Percentiles rank a stretch among this genome's conserved stretches.
Evolutionary conservation across 2,113 vertebrate species (phyloP).

Genomic region (Cyprinodon tularosa): DNA sequence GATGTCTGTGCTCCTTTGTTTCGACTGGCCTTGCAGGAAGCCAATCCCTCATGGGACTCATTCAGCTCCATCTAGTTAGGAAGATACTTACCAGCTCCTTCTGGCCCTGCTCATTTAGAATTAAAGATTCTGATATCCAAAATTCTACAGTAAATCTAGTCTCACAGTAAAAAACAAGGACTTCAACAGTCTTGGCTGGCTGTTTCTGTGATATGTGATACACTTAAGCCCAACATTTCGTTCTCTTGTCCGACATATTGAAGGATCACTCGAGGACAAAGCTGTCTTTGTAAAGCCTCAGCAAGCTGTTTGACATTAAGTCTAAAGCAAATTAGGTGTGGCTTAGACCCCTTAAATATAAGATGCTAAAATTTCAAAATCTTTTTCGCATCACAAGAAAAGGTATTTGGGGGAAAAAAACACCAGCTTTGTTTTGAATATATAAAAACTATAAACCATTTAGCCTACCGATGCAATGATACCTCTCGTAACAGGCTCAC

Average conservation of each 20-base stretch:
- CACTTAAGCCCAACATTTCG: background rate
- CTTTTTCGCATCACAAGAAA: conserved; percentile 33
- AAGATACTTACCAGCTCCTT: conserved; percentile 52
- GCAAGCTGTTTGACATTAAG: conserved; percentile 38
- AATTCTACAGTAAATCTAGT: conserved; percentile 26
- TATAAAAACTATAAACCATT: conserved; percentile 13
- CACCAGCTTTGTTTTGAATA: conserved; percentile 44
- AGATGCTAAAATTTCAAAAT: conserved; percentile 6
- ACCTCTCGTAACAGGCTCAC: conserved; percentile 34
- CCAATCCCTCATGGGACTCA: conserved; percentile 66
- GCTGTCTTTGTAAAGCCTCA: conserved; percentile 40
- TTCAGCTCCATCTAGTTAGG: conserved; percentile 61
- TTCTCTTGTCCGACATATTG: background rate
- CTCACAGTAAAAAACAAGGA: conserved; percentile 5
- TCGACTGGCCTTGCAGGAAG: conserved; percentile 69
- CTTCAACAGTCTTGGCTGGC: background rate
- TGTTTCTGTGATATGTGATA: background rate
- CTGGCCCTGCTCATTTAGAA: conserved; percentile 42
- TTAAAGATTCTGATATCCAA: conserved; percentile 18
- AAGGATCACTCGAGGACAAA: conserved; percentile 63
- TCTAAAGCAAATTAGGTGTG: conserved; percentile 16
- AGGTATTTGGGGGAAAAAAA: conserved; percentile 45
- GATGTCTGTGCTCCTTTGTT: conserved; percentile 74
- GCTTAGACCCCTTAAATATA: conserved; percentile 26
- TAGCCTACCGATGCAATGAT: conserved; percentile 26